Conservation (phyloP, 2,113 vertebrate species). For the Nibea coibor region DNA sequence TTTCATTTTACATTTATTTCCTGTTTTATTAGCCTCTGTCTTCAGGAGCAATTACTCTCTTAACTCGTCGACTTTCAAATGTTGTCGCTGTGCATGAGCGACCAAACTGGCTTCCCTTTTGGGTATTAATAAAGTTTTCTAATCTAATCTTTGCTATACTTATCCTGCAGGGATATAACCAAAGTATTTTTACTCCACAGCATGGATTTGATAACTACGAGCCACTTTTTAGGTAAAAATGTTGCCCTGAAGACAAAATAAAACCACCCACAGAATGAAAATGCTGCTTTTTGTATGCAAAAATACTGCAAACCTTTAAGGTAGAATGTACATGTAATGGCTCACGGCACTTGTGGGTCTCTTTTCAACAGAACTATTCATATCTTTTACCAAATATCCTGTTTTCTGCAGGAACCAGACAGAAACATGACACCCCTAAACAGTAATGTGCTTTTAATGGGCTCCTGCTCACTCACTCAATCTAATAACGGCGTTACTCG, state of each 20-base stretch:
- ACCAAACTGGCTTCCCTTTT: no score
- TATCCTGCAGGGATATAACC: no score
- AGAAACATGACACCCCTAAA: slow-evolving; percentile 62
- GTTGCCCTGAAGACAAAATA: not conserved
- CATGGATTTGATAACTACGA: not conserved
- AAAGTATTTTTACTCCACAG: not conserved
- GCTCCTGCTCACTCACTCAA: slow-evolving; percentile 37
- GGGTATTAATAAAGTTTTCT: no score
- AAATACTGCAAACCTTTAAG: not conserved
- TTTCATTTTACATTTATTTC: not conserved
- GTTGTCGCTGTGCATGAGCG: no score
- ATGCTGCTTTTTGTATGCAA: not conserved
- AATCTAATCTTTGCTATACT: no score
- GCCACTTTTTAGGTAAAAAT: not conserved
- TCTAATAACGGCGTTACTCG: slow-evolving; percentile 32
- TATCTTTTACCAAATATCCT: slow-evolving; percentile 46
- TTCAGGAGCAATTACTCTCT: not conserved
- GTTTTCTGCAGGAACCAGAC: slow-evolving; percentile 47
- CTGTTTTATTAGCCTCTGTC: not conserved
- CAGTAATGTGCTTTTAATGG: slow-evolving; percentile 75
- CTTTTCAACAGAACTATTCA: slow-evolving; percentile 23
- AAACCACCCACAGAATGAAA: no score
- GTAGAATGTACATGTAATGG: not conserved
- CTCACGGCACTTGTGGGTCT: not conserved
- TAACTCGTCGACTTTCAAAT: not conserved